Percentiles rank a stretch among this genome's conserved stretches.
phyloP scores from a whole-genome alignment of 2,888 invertebrate genomes.

The Electrophaes corylata region DNA sequence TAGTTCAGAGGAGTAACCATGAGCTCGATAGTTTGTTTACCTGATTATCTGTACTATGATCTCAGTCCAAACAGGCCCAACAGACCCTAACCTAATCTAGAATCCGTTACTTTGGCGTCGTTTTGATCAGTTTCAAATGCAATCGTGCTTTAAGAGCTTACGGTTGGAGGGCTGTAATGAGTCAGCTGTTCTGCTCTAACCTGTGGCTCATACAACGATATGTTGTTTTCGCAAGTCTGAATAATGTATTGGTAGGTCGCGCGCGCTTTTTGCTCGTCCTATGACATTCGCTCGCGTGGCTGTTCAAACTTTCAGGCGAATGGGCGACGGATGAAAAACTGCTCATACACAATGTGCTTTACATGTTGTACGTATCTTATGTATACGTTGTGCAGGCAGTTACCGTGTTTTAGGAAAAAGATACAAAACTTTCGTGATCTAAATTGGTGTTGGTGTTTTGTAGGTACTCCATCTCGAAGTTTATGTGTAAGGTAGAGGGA shows the following conservation, averaged over 20 bases:
- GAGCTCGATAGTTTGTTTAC: too few species aligned
- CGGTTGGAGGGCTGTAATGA: too few species aligned
- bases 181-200: not conserved
- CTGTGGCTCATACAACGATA: conserved; percentile 16
- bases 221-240: conserved; percentile 32
- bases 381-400: not conserved
- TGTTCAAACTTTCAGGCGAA: conserved; percentile 31
- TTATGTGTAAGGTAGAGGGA: too few species aligned
- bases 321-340: conserved; percentile 25
- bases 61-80: too few species aligned
- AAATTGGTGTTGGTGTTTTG: not conserved
- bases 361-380: conserved; percentile 1
- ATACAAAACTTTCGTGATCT: not conserved
- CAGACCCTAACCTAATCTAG: too few species aligned
- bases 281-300: conserved; percentile 33
- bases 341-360: conserved; percentile 14
- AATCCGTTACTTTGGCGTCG: too few species aligned
- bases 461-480: too few species aligned
- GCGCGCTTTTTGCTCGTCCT: conserved; percentile 31
- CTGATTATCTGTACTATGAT: too few species aligned
- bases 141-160: too few species aligned
- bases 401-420: conserved; percentile 1
- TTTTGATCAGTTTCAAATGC: too few species aligned
- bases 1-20: too few species aligned
- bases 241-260: conserved; percentile 30